These are phyloP conservation scores for Clitarchus hookeri DNA, from an alignment of 2,888 invertebrate genomes.

Conservation along the genomic window DNA sequence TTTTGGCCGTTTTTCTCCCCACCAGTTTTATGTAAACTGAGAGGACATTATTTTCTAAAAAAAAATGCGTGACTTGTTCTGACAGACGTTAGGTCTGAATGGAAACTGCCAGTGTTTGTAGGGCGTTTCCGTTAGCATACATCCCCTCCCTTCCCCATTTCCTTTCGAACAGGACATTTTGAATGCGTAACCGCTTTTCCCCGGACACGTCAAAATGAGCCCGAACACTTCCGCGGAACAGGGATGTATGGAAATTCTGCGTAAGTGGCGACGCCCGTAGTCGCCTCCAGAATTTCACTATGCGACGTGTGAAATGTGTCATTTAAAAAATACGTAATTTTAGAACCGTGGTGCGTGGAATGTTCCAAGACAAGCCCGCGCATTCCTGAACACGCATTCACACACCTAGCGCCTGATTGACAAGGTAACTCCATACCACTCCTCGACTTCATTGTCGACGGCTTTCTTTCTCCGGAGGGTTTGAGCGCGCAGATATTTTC, in stretches of 20 bases:
- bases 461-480: not conserved
- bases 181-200: not conserved
- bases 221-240: too few species aligned
- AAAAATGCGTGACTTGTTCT: too few species aligned
- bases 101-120: not conserved
- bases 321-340: conserved; percentile 7
- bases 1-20: too few species aligned
- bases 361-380: not conserved
- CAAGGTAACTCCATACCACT: conserved; percentile 5
- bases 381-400: not conserved
- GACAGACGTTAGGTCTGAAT: not conserved
- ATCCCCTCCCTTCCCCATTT: not conserved
- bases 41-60: too few species aligned
- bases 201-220: not conserved
- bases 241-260: too few species aligned
- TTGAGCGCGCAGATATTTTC: not conserved
- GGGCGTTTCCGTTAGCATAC: too few species aligned
- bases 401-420: not conserved
- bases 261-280: too few species aligned
- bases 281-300: too few species aligned
- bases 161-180: not conserved
- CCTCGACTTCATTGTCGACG: not conserved
- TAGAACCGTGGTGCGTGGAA: conserved; percentile 3
- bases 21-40: too few species aligned
- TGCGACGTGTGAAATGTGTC: too few species aligned